A percentile compares a stretch with the other conserved stretches of the same genome.
Evolutionary conservation across 2,888 invertebrate species (phyloP).

Genomic region (Sesamia inferens): DNA sequence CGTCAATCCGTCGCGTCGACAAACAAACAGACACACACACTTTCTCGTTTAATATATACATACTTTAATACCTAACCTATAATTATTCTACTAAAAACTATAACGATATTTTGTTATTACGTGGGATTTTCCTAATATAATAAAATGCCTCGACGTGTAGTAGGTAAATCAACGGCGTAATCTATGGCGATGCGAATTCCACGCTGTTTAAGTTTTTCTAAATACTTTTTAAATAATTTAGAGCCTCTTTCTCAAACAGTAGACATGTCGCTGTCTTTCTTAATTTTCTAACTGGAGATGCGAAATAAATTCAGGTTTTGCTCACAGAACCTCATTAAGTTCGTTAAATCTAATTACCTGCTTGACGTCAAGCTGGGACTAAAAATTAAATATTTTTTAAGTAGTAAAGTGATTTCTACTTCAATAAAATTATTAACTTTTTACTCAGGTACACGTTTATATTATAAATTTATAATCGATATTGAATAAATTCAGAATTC

Average conservation of each 20-base stretch:
- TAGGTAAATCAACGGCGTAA: background rate
- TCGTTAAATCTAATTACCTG: slow-evolving; percentile 33
- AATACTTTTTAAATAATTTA: slow-evolving; percentile 15
- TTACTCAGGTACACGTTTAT: no score
- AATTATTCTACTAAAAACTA: background rate
- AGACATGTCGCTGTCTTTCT: slow-evolving; percentile 39
- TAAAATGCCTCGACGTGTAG: no score
- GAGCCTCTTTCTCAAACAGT: slow-evolving; percentile 1
- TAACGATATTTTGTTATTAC: background rate
- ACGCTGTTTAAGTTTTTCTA: background rate
- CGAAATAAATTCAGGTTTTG: slow-evolving; percentile 32
- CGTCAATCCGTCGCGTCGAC: no score
- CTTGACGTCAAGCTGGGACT: slow-evolving; percentile 26
- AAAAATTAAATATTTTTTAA: slow-evolving; percentile 40
- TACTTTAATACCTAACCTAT: background rate
- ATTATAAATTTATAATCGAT: no score
- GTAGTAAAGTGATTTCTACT: slow-evolving; percentile 11
- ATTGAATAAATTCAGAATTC: no score
- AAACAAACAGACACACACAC: no score
- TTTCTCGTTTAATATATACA: no score
- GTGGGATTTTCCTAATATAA: no score
- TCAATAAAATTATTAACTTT: background rate
- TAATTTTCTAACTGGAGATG: slow-evolving; percentile 30
- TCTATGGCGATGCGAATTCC: no score
- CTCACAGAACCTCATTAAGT: slow-evolving; percentile 41